phyloP scores from a whole-genome alignment of 2,888 invertebrate genomes.

The Agrochola litura region DNA sequence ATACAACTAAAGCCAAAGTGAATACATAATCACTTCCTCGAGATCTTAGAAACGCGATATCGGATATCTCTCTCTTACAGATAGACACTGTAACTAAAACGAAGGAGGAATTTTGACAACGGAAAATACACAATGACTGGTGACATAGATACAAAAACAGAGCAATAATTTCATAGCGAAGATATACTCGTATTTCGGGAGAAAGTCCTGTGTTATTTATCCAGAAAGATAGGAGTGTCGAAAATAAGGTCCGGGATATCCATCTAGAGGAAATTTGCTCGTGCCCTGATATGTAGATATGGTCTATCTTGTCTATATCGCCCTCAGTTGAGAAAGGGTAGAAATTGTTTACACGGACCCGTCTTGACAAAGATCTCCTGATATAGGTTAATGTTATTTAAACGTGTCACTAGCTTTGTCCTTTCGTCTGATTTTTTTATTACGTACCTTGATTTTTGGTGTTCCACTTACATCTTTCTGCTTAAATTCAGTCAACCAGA shows the following conservation, averaged over 20 bases:
- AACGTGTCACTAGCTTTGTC: constrained; percentile 22
- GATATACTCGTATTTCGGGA: constrained; percentile 67
- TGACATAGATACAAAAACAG: constrained; percentile 77
- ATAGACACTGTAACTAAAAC: constrained; percentile 44
- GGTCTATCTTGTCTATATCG: constrained; percentile 55
- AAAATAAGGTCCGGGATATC: constrained; percentile 67
- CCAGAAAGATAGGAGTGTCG: constrained; percentile 66
- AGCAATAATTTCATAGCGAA: constrained; percentile 76
- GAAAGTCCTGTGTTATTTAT: constrained; percentile 69
- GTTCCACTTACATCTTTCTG: background rate
- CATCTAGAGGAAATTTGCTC: constrained; percentile 66
- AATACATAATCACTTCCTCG: constrained; percentile 40
- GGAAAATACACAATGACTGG: constrained; percentile 65
- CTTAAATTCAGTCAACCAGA: background rate
- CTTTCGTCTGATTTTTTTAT: background rate
- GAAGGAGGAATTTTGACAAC: constrained; percentile 50
- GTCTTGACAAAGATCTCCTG: constrained; percentile 48
- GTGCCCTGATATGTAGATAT: constrained; percentile 59
- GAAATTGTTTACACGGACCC: constrained; percentile 58
- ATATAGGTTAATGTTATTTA: constrained; percentile 49
- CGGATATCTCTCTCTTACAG: constrained; percentile 30
- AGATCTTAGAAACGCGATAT: constrained; percentile 31
- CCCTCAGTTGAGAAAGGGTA: constrained; percentile 59
- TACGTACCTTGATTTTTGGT: background rate
- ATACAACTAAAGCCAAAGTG: constrained; percentile 31